Conservation (phyloP, 2,888 invertebrate genomes). For the Trichopoda pennipes region DNA sequence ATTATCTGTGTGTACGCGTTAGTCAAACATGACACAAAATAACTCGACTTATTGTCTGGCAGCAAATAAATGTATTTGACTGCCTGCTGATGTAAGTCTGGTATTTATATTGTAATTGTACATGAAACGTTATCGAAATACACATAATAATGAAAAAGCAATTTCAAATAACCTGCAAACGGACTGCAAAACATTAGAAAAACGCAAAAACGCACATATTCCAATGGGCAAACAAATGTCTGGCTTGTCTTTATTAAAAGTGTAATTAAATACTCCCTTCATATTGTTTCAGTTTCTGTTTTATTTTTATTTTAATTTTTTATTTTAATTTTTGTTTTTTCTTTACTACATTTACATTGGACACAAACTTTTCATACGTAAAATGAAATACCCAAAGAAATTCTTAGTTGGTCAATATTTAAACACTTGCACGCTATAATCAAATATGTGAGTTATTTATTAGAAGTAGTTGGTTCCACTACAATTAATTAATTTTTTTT, state of each 20-base stretch:
- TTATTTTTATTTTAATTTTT: background rate
- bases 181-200: background rate
- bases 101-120: conserved; percentile 39
- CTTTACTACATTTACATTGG: conserved; percentile 39
- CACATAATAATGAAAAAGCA: conserved; percentile 21
- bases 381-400: background rate
- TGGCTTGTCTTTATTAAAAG: conserved; percentile 35
- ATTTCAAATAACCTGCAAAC: conserved; percentile 21
- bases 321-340: conserved; percentile 2
- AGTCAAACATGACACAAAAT: conserved; percentile 20
- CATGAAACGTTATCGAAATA: background rate
- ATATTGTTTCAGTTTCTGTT: background rate
- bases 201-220: conserved; percentile 1
- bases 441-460: background rate
- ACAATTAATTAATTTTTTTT: too few relatives aligned
- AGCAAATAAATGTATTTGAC: conserved; percentile 2
- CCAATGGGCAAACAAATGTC: conserved; percentile 38
- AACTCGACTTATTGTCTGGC: conserved; percentile 48
- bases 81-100: conserved; percentile 16
- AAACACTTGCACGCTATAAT: conserved; percentile 35
- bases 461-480: too few relatives aligned
- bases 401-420: conserved; percentile 47
- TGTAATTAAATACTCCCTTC: conserved; percentile 56
- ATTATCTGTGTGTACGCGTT: conserved; percentile 21
- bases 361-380: conserved; percentile 48